Evolutionary conservation across 2,797 vertebrate genomes (phyloP).

Genomic region (Acanthis flammea): DNA sequence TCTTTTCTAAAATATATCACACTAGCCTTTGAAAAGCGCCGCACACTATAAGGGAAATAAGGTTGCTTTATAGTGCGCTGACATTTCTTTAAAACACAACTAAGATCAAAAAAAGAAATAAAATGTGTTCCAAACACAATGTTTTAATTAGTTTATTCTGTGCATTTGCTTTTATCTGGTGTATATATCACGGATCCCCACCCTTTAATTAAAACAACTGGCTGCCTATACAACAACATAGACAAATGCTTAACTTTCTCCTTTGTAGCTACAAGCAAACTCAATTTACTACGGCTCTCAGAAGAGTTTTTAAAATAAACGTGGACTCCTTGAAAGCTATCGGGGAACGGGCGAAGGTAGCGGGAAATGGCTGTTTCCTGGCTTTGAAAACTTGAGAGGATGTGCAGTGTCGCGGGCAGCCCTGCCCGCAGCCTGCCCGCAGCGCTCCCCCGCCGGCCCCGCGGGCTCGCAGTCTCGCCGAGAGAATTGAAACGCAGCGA

Average conservation of each 20-base stretch:
- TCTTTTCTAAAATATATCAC: conserved; percentile 94
- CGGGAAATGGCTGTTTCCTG: conserved; percentile 16
- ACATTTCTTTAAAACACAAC: conserved; percentile 79
- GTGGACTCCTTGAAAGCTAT: not conserved
- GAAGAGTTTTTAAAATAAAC: conserved; percentile 49
- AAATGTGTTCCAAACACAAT: conserved; percentile 80
- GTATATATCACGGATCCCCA: conserved; percentile 70
- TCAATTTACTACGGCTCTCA: conserved; percentile 43
- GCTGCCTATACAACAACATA: conserved; percentile 33
- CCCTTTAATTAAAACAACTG: conserved; percentile 76
- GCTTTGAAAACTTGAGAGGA: conserved; percentile 1
- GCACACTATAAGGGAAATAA: conserved; percentile 83
- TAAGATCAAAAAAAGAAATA: conserved; percentile 80
- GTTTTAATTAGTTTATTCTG: conserved; percentile 82
- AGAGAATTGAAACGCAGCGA: not conserved
- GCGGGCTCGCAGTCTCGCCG: not conserved
- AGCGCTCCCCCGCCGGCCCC: not conserved
- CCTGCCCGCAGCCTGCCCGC: not conserved
- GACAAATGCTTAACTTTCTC: conserved; percentile 56
- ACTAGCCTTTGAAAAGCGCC: conserved; percentile 96
- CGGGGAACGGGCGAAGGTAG: conserved; percentile 19
- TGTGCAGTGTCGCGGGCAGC: not conserved
- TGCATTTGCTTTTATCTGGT: conserved; percentile 74
- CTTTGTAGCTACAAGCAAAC: conserved; percentile 58
- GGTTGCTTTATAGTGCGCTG: conserved; percentile 77